These are phyloP conservation scores for Propithecus deckenii DNA, from an alignment of 2,797 vertebrate genomes.

Conservation along the genomic window DNA sequence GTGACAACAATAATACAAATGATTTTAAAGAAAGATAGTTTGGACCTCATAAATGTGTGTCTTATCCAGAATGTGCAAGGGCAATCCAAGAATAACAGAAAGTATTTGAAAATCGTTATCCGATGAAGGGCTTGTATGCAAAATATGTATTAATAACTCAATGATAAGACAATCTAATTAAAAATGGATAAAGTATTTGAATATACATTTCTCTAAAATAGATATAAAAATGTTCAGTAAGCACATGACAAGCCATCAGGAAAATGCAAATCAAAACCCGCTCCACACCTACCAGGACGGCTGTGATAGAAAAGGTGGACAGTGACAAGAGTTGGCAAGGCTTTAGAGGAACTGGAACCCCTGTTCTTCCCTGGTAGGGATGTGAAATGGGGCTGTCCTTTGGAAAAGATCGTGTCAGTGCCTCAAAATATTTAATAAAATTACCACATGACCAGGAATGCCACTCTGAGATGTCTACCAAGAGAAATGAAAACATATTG, in stretches of 20 bases:
- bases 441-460: too few relatives aligned
- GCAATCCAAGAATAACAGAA: background rate
- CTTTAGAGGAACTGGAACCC: too few relatives aligned
- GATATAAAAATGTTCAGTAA: background rate
- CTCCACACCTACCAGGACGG: too few relatives aligned
- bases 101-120: background rate
- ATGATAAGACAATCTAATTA: background rate
- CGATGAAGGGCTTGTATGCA: background rate
- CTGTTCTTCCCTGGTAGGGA: too few relatives aligned
- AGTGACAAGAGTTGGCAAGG: too few relatives aligned
- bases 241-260: background rate
- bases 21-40: background rate
- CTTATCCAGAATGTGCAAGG: background rate
- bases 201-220: background rate
- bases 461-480: too few relatives aligned
- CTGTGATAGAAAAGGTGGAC: background rate
- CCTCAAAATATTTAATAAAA: too few relatives aligned
- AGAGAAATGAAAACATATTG: too few relatives aligned
- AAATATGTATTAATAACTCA: background rate
- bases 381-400: too few relatives aligned
- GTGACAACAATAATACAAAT: background rate
- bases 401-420: too few relatives aligned
- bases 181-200: background rate
- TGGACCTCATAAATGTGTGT: background rate
- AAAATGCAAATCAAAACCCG: background rate